Percentiles rank a stretch among this genome's conserved stretches.
These are phyloP conservation scores for Physella acuta DNA, from an alignment of 1,140 invertebrate species.

Conservation along the genomic window DNA sequence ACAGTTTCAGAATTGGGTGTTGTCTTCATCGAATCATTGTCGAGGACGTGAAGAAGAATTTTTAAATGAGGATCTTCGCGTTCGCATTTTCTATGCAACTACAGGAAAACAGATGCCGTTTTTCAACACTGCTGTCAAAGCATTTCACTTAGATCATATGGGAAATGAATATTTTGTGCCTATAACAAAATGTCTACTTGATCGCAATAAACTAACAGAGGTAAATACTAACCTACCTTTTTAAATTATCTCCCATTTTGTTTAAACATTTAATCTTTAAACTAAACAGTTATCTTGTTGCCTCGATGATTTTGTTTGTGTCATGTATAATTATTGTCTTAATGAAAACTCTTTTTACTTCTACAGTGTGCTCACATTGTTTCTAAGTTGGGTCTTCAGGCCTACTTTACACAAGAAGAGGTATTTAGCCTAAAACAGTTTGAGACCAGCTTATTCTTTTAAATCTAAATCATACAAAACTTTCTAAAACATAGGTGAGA, in stretches of 20 bases:
- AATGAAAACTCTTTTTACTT: neutral
- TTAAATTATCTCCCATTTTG: no score
- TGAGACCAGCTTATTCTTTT: no score
- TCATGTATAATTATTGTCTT: neutral
- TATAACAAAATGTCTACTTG: conserved; percentile 31
- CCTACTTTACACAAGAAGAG: conserved; percentile 67
- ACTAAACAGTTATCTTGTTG: no score
- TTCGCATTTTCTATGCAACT: conserved; percentile 37
- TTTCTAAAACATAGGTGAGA: neutral
- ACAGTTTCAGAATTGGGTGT: conserved; percentile 48
- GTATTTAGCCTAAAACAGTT: conserved; percentile 36
- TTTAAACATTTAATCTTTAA: no score
- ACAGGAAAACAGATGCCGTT: conserved; percentile 41
- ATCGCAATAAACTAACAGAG: conserved; percentile 48
- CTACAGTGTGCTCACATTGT: conserved; percentile 64
- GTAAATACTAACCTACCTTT: no score
- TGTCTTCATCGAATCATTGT: conserved; percentile 21
- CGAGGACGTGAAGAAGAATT: conserved; percentile 20
- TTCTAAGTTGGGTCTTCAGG: conserved; percentile 67
- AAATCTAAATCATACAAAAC: neutral
- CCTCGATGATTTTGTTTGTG: no score
- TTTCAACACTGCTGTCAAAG: conserved; percentile 41
- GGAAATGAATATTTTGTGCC: conserved; percentile 47
- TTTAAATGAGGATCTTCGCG: conserved; percentile 35
- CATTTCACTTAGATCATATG: conserved; percentile 40